phyloP scores from a whole-genome alignment of 2,797 vertebrate genomes.

The Rhinophrynus dorsalis region DNA sequence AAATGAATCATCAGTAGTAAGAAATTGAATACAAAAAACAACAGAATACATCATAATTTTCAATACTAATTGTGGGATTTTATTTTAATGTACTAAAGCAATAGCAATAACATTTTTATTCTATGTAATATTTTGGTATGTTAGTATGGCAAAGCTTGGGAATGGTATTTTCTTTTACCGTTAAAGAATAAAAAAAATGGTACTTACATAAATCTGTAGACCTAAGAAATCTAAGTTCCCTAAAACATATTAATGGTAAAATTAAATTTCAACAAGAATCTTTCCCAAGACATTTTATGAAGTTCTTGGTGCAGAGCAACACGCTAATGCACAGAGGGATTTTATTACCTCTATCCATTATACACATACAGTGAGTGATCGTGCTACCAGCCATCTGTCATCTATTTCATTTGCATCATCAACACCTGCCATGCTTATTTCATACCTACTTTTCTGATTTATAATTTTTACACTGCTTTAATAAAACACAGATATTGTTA shows the following conservation, averaged over 20 bases:
- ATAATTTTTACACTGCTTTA: slow-evolving; percentile 77
- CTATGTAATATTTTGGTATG: neutral
- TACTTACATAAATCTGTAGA: neutral
- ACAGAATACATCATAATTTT: too few species aligned
- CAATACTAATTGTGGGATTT: neutral
- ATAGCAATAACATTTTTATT: neutral
- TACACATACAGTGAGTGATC: slow-evolving; percentile 94
- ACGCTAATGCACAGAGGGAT: slow-evolving; percentile 95
- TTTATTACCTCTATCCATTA: slow-evolving; percentile 99
- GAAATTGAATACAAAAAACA: too few species aligned
- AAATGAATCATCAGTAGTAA: too few species aligned
- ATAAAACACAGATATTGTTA: slow-evolving; percentile 84
- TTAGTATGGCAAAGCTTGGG: neutral
- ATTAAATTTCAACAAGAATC: slow-evolving; percentile 29
- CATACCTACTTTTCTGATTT: slow-evolving; percentile 84
- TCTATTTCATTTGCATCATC: slow-evolving; percentile 99
- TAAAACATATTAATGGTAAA: slow-evolving; percentile 17
- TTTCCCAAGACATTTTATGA: slow-evolving; percentile 80
- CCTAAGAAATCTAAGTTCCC: slow-evolving; percentile 21
- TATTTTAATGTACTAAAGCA: neutral
- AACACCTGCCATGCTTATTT: slow-evolving; percentile 99
- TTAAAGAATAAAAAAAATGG: neutral
- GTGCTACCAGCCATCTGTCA: slow-evolving; percentile 98
- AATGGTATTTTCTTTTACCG: neutral
- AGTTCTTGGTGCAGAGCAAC: slow-evolving; percentile 93